Base-by-base conservation (phyloP, 2,888 invertebrate genomes). In the Apodemia duryi region DNA sequence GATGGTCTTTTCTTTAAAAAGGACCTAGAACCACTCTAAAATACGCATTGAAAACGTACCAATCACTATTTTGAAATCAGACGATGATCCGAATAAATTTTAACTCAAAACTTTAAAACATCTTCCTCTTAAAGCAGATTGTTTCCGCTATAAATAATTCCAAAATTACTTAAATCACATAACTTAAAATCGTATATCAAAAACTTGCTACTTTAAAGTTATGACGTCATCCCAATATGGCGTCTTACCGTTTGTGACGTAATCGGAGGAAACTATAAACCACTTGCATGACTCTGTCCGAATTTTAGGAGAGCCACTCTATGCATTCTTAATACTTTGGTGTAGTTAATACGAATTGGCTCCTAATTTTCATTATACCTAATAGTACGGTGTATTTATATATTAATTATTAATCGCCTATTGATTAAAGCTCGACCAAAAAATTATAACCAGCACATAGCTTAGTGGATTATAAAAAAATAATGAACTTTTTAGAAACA, bases 241-340 rank as follows among this genome's bases (percentile, higher is more conserved):
- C 57, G 57, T 57, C 57, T 57, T 32, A 57, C 35, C 57, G 32
- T 57, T 32, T 57, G 57, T 57, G 57, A 57, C 57, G 57, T 57
- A 57, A 62, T 54, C 71, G 61, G 66, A 74, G 78, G 78, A 78
- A 78, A 69, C 77, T 68, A 77, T 78, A 78, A 78, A 76, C 72
- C 71, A 72, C 69, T 68, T 66, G 67, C 68, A 66, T 67, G 68
- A 70, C 70, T 74, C 72, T 71, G 75, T 70, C 75, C 75, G 73
- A 76, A 77, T 73, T 76, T 76, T 74, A 70, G 73, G 69, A 69
- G 70, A 63, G 52, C 64, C 67, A 70, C 64, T 62, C 29, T 66
- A 61, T 68, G 73, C 69, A 73, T 74, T 67, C 72, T 69, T 71
- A 73, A 72, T 71, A 66, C 52, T 71, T 63, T 73, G 75, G 66